Conservation (phyloP, 2,888 invertebrate species). For the Apamea monoglypha region DNA sequence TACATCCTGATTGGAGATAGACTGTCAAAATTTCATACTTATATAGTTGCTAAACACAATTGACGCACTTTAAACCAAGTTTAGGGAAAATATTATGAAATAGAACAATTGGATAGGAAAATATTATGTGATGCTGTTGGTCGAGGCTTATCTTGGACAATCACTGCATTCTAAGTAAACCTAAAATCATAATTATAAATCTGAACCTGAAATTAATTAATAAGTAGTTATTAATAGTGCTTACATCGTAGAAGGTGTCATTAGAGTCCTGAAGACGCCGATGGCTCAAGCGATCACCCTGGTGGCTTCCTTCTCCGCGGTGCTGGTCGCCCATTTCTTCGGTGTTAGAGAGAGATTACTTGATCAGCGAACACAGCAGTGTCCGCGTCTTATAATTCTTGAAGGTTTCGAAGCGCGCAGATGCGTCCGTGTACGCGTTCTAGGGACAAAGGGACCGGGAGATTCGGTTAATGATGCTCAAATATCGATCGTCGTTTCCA, state of each 20-base stretch:
- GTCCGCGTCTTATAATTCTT: neutral
- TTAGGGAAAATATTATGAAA: neutral
- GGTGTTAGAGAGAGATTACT: neutral
- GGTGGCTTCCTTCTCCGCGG: rapidly evolving
- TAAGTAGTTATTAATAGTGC: neutral
- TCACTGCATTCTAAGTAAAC: neutral
- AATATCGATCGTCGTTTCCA: slow-evolving; percentile 14
- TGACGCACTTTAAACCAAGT: slow-evolving; percentile 1
- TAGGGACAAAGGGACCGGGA: slow-evolving; percentile 26
- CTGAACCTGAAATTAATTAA: neutral
- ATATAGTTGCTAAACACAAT: neutral
- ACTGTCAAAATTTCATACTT: neutral
- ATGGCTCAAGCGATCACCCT: neutral
- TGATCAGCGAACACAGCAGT: neutral
- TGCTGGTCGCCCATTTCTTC: neutral
- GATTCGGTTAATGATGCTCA: slow-evolving; percentile 15
- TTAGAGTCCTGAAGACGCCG: neutral
- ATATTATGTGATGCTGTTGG: neutral
- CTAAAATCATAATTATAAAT: neutral
- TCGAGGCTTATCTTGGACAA: neutral
- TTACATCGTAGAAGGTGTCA: slow-evolving; percentile 8
- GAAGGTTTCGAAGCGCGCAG: neutral
- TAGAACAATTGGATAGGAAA: too few relatives aligned
- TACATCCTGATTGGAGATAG: neutral
- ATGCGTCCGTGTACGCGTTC: neutral